Percentiles rank a stretch among this genome's conserved stretches.
Evolutionary conservation across 2,888 invertebrate species (phyloP).

Genomic region (Drosophila rellima): DNA sequence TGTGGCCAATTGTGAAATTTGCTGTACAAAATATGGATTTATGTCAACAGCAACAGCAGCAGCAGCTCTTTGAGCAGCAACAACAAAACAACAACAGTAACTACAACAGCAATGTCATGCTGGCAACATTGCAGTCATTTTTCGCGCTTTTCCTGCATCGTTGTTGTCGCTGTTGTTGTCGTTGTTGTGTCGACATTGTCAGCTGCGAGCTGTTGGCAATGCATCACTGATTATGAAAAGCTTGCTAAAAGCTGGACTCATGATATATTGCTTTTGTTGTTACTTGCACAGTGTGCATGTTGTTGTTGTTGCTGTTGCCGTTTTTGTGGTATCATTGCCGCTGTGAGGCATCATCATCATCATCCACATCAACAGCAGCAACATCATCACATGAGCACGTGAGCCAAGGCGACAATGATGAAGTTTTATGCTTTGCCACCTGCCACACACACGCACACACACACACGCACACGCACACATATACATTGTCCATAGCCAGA

Average conservation of each 20-base stretch:
- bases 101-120: constrained; percentile 43
- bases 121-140: constrained; percentile 68
- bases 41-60: constrained; percentile 65
- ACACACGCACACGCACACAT: constrained; percentile 53
- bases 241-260: constrained; percentile 81
- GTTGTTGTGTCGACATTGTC: constrained; percentile 52
- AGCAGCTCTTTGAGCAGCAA: constrained; percentile 9
- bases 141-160: constrained; percentile 56
- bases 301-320: constrained; percentile 12
- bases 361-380: constrained; percentile 38
- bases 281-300: constrained; percentile 23
- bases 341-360: constrained; percentile 50
- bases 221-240: constrained; percentile 82
- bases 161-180: constrained; percentile 50
- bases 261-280: constrained; percentile 76
- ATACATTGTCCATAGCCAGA: constrained; percentile 9
- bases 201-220: constrained; percentile 78
- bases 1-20: constrained; percentile 75
- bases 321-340: constrained; percentile 75
- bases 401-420: constrained; percentile 77
- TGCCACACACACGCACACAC: constrained; percentile 58
- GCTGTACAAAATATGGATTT: constrained; percentile 79
- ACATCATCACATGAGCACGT: constrained; percentile 59
- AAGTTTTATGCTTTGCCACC: constrained; percentile 82
- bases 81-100: constrained; percentile 14